Evolutionary conservation across 2,888 invertebrate genomes (phyloP).

Genomic region (Podotricha telesiphe): DNA sequence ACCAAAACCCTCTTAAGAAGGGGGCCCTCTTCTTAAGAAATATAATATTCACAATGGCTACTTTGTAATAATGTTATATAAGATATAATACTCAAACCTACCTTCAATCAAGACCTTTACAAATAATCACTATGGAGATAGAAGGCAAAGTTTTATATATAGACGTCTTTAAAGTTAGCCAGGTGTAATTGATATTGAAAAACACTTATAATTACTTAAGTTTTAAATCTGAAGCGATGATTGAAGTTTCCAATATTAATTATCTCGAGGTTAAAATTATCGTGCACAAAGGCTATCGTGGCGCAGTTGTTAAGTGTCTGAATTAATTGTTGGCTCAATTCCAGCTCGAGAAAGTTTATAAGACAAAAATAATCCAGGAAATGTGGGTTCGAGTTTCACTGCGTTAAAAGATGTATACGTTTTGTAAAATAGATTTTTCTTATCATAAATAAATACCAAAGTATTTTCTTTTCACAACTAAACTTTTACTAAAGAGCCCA

Average conservation of each 20-base stretch:
- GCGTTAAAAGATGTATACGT: no score
- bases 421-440: no score
- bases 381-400: no score
- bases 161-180: slow-evolving; percentile 4
- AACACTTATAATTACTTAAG: slow-evolving; percentile 24
- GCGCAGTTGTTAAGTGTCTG: background rate
- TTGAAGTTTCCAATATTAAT: slow-evolving; percentile 11
- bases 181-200: slow-evolving; percentile 24
- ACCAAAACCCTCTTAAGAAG: no score
- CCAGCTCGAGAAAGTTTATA: no score
- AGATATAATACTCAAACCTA: background rate
- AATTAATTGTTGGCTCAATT: background rate
- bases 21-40: no score
- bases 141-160: slow-evolving; percentile 11
- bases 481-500: no score
- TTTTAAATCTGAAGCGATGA: slow-evolving; percentile 21
- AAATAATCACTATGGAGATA: slow-evolving; percentile 1
- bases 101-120: background rate
- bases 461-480: no score
- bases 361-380: no score
- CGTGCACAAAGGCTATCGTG: background rate
- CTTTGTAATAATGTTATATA: background rate
- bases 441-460: no score
- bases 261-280: background rate
- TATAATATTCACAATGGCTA: no score